These are phyloP conservation scores for Actinostola sp. DNA, from an alignment of 92 coral and sea anemone species.

Conservation along the genomic window DNA sequence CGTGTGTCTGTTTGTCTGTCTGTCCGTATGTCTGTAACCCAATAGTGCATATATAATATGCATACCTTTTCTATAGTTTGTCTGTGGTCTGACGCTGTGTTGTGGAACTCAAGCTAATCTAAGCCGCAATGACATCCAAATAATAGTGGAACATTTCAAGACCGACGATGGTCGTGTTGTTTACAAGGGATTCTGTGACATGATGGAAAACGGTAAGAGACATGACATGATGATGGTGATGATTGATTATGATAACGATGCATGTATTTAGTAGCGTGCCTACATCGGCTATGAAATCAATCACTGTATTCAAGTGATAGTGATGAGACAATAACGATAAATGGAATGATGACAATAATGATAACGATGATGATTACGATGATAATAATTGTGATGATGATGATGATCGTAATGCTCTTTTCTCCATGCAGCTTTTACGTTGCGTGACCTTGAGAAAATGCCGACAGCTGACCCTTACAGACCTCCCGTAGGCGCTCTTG, in stretches of 20 bases:
- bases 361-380: not conserved
- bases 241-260: too few species aligned
- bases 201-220: slow-evolving; percentile 91
- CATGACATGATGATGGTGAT: too few species aligned
- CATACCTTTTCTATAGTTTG: slow-evolving; percentile 5
- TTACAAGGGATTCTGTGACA: slow-evolving; percentile 95
- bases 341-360: not conserved
- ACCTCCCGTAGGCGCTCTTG: slow-evolving; percentile 89
- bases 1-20: too few species aligned
- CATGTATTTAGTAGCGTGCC: too few species aligned
- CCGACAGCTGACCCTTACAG: slow-evolving; percentile 85
- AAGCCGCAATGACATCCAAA: slow-evolving; percentile 94
- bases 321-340: not conserved
- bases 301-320: not conserved
- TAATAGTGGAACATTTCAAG: slow-evolving; percentile 81
- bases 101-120: slow-evolving; percentile 95
- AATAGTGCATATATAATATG: not conserved
- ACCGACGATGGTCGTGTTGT: slow-evolving; percentile 89
- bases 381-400: not conserved
- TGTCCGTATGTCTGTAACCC: not conserved
- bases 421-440: slow-evolving; percentile 76
- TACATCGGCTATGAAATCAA: too few species aligned
- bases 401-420: not conserved
- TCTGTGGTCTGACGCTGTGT: slow-evolving; percentile 91
- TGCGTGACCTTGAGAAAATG: slow-evolving; percentile 93